phyloP scores from a whole-genome alignment of 2,797 vertebrate genomes.

The Eremophila alpestris region DNA sequence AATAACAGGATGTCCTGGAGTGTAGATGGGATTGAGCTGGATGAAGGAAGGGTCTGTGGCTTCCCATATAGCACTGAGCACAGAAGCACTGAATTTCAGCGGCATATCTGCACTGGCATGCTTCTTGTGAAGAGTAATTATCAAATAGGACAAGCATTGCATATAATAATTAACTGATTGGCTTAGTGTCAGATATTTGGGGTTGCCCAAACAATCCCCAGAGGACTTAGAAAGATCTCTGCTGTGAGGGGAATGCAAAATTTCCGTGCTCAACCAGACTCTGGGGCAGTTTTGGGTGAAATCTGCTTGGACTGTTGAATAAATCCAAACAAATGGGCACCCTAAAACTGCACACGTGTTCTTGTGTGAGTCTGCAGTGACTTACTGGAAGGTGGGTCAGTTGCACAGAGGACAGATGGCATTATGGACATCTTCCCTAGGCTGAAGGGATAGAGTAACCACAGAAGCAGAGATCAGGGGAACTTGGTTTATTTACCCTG shows the following conservation, averaged over 20 bases:
- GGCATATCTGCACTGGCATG: neutral
- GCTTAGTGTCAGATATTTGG: neutral
- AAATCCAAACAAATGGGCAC: neutral
- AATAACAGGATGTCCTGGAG: neutral
- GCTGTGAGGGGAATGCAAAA: neutral
- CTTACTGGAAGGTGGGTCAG: neutral
- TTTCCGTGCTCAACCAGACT: neutral
- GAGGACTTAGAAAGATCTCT: neutral
- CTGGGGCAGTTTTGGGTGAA: neutral
- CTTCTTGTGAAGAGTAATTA: neutral
- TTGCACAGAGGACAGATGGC: fast-evolving
- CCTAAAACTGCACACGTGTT: neutral
- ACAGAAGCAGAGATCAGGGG: neutral
- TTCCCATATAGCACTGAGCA: neutral
- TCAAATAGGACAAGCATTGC: constrained; percentile 5
- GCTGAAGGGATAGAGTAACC: neutral
- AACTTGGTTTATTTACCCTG: neutral
- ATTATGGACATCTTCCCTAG: neutral
- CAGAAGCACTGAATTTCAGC: neutral
- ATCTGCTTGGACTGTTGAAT: neutral
- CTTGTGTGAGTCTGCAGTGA: neutral
- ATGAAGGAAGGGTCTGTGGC: neutral
- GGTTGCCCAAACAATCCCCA: neutral
- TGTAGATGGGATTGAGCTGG: neutral
- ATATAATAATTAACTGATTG: constrained; percentile 17